Conservation (phyloP, 2,113 vertebrate genomes). For the Phainopepla nitens region DNA sequence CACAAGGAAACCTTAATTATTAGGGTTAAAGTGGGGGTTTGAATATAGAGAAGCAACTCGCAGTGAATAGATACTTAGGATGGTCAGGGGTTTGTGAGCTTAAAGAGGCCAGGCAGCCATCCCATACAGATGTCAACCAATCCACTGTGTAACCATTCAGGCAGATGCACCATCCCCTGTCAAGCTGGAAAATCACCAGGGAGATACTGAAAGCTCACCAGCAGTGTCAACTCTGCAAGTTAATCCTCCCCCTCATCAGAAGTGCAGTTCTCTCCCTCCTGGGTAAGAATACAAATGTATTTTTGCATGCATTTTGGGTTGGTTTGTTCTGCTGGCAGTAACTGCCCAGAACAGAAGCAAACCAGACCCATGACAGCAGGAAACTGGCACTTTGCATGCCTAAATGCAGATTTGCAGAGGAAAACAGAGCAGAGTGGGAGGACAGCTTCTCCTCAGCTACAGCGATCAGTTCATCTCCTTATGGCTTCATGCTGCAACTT, state of each 20-base stretch:
- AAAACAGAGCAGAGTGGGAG: background rate
- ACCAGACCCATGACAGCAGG: background rate
- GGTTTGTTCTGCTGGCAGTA: background rate
- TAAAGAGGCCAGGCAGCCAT: background rate
- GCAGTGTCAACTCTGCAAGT: background rate
- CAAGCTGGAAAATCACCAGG: background rate
- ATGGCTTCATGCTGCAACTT: background rate
- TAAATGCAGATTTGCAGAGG: background rate
- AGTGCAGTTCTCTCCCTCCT: background rate
- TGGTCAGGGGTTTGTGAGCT: background rate
- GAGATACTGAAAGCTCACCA: background rate
- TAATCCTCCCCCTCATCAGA: background rate
- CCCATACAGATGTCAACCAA: background rate
- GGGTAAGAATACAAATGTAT: background rate
- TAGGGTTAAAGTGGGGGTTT: background rate
- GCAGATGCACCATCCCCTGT: background rate
- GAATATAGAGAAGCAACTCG: background rate
- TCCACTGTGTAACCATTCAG: background rate
- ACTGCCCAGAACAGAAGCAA: background rate
- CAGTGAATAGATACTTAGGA: background rate
- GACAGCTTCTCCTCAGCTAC: background rate
- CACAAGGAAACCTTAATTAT: background rate
- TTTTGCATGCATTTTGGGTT: background rate
- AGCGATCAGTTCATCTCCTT: background rate
- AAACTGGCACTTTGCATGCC: background rate